Base-by-base conservation (phyloP, 2,888 invertebrate species). In the Drosophila kambysellisi region DNA sequence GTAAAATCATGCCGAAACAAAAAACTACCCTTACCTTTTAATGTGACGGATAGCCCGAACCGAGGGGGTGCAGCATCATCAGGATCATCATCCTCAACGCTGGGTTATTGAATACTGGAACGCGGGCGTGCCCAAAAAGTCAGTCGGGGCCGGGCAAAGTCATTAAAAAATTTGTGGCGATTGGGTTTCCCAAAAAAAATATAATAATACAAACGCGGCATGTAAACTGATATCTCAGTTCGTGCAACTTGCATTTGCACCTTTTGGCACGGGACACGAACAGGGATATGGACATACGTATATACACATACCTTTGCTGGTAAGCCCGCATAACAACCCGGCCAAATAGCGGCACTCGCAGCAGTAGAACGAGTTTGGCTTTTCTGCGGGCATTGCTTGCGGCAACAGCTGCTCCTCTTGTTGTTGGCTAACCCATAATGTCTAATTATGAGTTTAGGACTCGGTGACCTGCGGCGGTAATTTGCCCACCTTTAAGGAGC, bases 401-500 rank as follows among this genome's bases (percentile, higher is more conserved):
- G 74, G 86, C 70, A 59, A 59, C 72, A 39, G 56, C 56, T 56
- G 56, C 39, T n/a, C 56, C 39, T n/a, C 56, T 29, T 52, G 41
- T 37, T 32, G 63, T 50, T 72, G 53, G 41, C 66, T 52, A 63
- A 46, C 43, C 70, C 51, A 48, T 65, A 69, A 69, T 72, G 69
- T 69, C 67, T 70, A 80, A 80, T 80, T 80, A 82, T 82, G 82
- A 37, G 64, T 62, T 41, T 35, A 46, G 80, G 43, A 54, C 35
- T 35, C 58, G 41, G 67, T 83, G 52, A 76, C 90, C 83, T 82
- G 85, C 81, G 80, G 90, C 90, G 89, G 74, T 81, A 89, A 90
- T 89, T 90, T 84, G 78, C 71, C 59, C 82, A 90, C 91, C 89
- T 88, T 89, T 80, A 73, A 88, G 86, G 79, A 68, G 84, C 60